These are phyloP conservation scores for Microtus californicus DNA, from an alignment of 2,797 vertebrate species.

Conservation along the genomic window DNA sequence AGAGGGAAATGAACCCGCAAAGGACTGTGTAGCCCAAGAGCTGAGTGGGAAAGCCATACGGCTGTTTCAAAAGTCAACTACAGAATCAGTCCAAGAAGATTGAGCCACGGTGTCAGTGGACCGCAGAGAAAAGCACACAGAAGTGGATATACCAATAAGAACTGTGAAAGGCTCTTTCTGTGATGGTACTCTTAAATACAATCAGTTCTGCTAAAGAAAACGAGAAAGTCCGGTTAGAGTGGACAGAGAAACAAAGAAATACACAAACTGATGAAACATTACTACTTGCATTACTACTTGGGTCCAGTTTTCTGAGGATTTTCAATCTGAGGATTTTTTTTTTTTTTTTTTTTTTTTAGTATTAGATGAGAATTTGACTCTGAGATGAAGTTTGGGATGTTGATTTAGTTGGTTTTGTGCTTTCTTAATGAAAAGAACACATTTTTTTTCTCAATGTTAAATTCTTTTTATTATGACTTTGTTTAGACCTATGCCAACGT, in stretches of 20 bases:
- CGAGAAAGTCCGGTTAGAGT: not conserved
- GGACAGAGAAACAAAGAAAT: not conserved
- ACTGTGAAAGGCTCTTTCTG: not conserved
- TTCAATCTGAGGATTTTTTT: not conserved
- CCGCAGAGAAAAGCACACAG: slow-evolving; percentile 3
- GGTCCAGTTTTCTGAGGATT: slow-evolving; percentile 15
- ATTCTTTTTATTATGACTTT: slow-evolving; percentile 47
- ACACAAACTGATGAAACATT: not conserved
- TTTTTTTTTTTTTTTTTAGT: not conserved
- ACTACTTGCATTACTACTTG: slow-evolving; percentile 18
- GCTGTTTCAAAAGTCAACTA: not conserved
- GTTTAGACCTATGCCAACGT: not conserved
- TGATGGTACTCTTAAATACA: not conserved
- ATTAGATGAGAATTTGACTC: slow-evolving; percentile 17
- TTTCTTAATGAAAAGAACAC: not conserved
- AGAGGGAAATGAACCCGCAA: not conserved
- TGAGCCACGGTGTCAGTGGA: not conserved
- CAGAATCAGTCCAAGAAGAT: not conserved
- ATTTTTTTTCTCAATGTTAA: not conserved
- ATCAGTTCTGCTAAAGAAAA: not conserved
- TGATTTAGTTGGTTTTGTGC: not conserved
- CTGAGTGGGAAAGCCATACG: not conserved
- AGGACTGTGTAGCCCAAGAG: not conserved
- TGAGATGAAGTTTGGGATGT: not conserved
- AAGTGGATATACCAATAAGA: slow-evolving; percentile 12